Conservation (phyloP, 2,888 invertebrate species). For the Nipponacmea schrenckii region DNA sequence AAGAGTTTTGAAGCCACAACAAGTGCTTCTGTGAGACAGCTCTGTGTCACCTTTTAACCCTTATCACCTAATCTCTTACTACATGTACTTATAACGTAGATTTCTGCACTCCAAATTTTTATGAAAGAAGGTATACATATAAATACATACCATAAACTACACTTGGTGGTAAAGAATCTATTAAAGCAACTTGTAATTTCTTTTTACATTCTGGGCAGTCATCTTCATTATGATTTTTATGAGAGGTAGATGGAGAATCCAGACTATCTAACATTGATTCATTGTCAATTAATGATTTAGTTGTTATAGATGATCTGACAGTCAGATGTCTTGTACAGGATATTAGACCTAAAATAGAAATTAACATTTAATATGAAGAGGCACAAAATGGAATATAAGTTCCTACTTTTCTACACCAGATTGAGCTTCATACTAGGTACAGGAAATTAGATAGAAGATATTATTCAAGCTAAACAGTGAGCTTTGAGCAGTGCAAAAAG, state of each 20-base stretch:
- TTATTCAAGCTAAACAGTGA: too few species aligned
- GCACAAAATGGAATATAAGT: too few species aligned
- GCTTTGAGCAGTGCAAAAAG: too few species aligned
- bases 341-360: slow-evolving; percentile 76
- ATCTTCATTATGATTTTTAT: slow-evolving; percentile 32
- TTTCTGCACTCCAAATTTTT: too few species aligned
- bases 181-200: slow-evolving; percentile 85
- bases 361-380: too few species aligned
- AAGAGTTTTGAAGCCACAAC: not conserved
- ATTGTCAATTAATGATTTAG: slow-evolving; percentile 30
- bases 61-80: too few species aligned
- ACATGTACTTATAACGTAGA: not conserved
- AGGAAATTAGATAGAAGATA: too few species aligned
- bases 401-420: too few species aligned
- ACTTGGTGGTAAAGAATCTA: slow-evolving; percentile 88
- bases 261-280: slow-evolving; percentile 18
- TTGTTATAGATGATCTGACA: slow-evolving; percentile 69
- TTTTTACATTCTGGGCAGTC: slow-evolving; percentile 89
- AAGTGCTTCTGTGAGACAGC: too few species aligned
- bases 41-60: too few species aligned
- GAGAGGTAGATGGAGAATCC: slow-evolving; percentile 16
- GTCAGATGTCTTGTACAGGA: slow-evolving; percentile 92
- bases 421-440: too few species aligned
- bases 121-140: too few species aligned
- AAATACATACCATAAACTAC: slow-evolving; percentile 71